phyloP scores from a whole-genome alignment of 2,888 invertebrate genomes.

The Eulithis testata region DNA sequence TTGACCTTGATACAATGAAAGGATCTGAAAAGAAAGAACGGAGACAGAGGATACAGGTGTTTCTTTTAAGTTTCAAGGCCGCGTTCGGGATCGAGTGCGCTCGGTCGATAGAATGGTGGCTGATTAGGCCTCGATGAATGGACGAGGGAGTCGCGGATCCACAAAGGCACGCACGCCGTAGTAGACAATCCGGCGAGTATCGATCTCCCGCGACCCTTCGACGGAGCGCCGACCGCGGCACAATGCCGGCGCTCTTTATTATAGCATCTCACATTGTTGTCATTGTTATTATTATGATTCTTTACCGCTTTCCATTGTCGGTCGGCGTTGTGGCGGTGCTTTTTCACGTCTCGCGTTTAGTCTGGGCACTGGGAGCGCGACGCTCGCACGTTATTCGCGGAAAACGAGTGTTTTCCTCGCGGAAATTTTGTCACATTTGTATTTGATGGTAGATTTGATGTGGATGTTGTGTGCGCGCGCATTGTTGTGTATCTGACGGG shows the following conservation, averaged over 20 bases:
- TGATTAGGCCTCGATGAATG: conserved; percentile 74
- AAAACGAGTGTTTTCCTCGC: conserved; percentile 79
- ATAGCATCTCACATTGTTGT: conserved; percentile 85
- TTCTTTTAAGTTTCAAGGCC: conserved; percentile 24
- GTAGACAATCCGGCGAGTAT: conserved; percentile 81
- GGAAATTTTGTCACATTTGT: conserved; percentile 70
- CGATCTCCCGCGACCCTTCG: conserved; percentile 83
- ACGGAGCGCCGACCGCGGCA: conserved; percentile 80
- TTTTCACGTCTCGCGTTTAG: conserved; percentile 84
- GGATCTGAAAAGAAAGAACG: conserved; percentile 25
- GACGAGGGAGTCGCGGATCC: conserved; percentile 59
- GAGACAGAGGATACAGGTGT: conserved; percentile 30
- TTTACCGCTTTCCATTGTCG: conserved; percentile 85
- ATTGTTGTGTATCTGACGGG: conserved; percentile 44
- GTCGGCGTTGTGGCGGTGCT: conserved; percentile 84
- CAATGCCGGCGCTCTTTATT: conserved; percentile 84
- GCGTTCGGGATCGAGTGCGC: conserved; percentile 35
- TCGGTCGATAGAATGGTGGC: conserved; percentile 53
- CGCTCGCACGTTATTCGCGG: conserved; percentile 83
- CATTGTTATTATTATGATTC: conserved; percentile 85
- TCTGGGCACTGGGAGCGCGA: conserved; percentile 83
- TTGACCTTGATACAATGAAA: conserved; percentile 32
- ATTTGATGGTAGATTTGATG: conserved; percentile 50
- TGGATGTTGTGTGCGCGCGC: conserved; percentile 69
- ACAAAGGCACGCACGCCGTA: conserved; percentile 75